A percentile compares a stretch with the other conserved stretches of the same genome.
phyloP scores from a whole-genome alignment of 2,888 invertebrate genomes.

The Tribolium freemani region DNA sequence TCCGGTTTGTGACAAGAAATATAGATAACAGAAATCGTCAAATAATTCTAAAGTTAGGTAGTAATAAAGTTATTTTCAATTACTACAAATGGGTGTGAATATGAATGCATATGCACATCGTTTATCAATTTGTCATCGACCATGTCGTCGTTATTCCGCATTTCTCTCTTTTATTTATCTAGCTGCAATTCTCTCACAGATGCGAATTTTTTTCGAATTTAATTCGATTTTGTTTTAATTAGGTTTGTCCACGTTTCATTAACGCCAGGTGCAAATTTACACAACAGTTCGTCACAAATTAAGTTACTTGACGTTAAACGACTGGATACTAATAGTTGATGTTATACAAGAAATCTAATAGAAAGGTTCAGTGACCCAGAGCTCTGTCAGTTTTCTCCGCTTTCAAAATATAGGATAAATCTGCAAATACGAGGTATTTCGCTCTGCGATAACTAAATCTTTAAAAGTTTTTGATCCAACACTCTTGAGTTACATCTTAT shows the following conservation, averaged over 20 bases:
- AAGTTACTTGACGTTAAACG: not conserved
- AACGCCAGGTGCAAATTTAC: conserved; percentile 2
- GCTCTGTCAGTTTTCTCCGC: not conserved
- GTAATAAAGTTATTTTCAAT: not conserved
- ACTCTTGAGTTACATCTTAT: not conserved
- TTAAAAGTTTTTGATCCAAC: not conserved
- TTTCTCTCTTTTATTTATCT: not conserved
- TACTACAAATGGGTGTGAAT: not conserved
- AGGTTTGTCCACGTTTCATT: not conserved
- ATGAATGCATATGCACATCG: not conserved
- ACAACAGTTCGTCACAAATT: not conserved
- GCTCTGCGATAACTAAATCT: not conserved
- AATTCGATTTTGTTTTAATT: too few species aligned
- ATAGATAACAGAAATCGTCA: not conserved
- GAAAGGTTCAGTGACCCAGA: conserved; percentile 1
- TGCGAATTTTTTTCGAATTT: too few species aligned
- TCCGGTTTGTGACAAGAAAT: not conserved
- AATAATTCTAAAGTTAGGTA: not conserved
- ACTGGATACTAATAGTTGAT: not conserved
- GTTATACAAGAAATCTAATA: not conserved
- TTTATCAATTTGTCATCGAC: not conserved
- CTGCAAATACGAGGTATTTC: not conserved
- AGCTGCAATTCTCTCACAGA: not conserved
- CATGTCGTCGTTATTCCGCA: not conserved
- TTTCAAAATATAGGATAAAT: not conserved